Evolutionary conservation across 2,797 vertebrate genomes (phyloP), one percentile per base, ranked within the genome.

Genomic region (Megaceryle alcyon): DNA sequence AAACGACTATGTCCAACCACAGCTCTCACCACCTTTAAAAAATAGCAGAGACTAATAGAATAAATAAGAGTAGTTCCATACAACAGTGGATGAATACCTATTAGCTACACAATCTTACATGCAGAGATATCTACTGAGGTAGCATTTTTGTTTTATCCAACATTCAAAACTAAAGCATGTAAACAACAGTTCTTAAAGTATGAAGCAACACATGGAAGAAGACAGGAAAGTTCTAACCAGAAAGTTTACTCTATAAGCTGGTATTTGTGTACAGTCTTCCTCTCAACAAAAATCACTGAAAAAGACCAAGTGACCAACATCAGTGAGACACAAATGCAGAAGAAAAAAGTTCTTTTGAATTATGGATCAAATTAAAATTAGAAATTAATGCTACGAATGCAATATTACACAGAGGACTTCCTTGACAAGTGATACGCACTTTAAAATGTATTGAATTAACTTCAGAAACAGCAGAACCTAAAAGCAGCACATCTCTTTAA

Each of bases 41-140:
- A 69, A 39, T 0, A 80, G 17, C 6, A 66, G 7, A 78, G 15
- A 49, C 18, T 41, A 39, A 59, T 2, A 51, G 33, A 54, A 65
- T 59, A 61, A 81, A 79, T 14, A 8, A 1, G 39, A 79, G 10
- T 5, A 73, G 41, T 80, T 66, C n/a, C 21, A 87, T 6, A 35
- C 28, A 57, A n/a, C 2, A 68, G 37, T 2, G 21, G 28, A 79
- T 60, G 4, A 69, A 48, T 13, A 71, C 5, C 26, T 66, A 56
- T 22, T 25, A 89, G 66, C 8, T 43, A 48, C 5, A 39, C 21
- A 80, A 70, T 18, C 25, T 17, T 17, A n/a, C 4, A 26, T 1
- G 2, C 2, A 35, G 16, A 81, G 8, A 3, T 25, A 44, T 1
- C 28, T 75, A 31, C 0, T 22, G 26, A 92, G 10, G 44, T 2